Base-by-base conservation (phyloP, 2,888 invertebrate species). In the Odontothrips loti region DNA sequence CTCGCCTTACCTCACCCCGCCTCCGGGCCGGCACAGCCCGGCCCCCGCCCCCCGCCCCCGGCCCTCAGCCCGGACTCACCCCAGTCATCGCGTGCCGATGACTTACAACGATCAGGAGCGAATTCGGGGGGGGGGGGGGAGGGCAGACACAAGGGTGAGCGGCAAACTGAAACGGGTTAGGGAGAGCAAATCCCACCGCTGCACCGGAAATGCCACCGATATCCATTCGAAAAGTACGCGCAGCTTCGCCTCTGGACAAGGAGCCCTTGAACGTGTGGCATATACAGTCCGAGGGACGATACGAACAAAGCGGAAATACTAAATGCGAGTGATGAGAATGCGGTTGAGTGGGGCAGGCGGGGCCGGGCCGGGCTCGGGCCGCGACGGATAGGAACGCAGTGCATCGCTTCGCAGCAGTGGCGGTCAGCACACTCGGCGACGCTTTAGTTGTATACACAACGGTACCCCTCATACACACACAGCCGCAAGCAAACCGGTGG, bases 311-410 rank as follows among this genome's bases (percentile, higher is more conserved):
- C 58, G 58, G 58, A 58, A 58, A 58, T 58, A 43, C 34, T 17
- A 58, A 58, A 58, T 58, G n/a, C n/a, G 58, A 58, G 58, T 58
- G 58, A 58, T 58, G 58, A 58, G 58, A 58, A 58, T 58, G 58
- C 0, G 34, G 34, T 43, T 43, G 34, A 17, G n/a, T 6, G 58
- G 58, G 20, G 58, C 58, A 12, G 2, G 34, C 34, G 6, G 51
- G 51, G 58, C 17, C 58, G 17, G 11, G 51, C 51, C 51, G 51
- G 51, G 48, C 48, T 6, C 2, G 51, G 51, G 51, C 9, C 51
- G n/a, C n/a, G n/a, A n/a, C n/a, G n/a, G 51, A 6, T 17, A 51
- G 51, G 3, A 51, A 51, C 51, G 51, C 51, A 51, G 51, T 15
- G n/a, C n/a, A n/a, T n/a, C 34, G 34, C 34, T 43, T n/a, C n/a